Percentiles rank a stretch among this genome's conserved stretches.
phyloP scores from a whole-genome alignment of 2,113 vertebrate genomes.

The Cacatua alba region DNA sequence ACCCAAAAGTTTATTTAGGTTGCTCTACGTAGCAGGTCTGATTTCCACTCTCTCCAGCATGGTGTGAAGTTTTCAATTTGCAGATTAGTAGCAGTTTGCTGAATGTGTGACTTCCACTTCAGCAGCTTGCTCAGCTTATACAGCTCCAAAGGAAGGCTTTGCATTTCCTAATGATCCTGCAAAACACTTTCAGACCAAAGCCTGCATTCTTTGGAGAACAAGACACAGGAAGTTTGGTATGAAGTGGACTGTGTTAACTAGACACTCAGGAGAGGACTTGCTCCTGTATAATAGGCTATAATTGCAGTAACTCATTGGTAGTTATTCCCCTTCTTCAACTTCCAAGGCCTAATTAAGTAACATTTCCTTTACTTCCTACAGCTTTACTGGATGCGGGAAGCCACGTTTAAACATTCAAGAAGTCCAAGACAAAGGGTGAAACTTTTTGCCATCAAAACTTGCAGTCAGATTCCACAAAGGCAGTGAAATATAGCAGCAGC shows the following conservation, averaged over 20 bases:
- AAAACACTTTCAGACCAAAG: not conserved
- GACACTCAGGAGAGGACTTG: not conserved
- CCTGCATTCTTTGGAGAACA: not conserved
- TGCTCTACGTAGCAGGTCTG: not conserved
- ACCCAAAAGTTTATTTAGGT: not conserved
- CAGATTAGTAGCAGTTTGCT: constrained; percentile 33
- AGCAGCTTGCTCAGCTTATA: not conserved
- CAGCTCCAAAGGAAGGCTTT: not conserved
- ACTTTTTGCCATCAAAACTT: not conserved
- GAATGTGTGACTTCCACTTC: not conserved
- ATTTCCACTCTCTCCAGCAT: not conserved
- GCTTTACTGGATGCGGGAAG: not conserved
- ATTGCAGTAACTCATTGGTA: not conserved
- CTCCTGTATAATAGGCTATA: not conserved
- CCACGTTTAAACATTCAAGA: not conserved
- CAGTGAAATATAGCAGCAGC: not conserved
- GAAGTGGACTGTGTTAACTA: not conserved
- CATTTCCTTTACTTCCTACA: not conserved
- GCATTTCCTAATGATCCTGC: not conserved
- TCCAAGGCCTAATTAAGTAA: not conserved
- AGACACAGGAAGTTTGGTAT: not conserved
- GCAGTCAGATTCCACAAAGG: not conserved
- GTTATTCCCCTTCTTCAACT: not conserved
- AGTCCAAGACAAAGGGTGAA: not conserved
- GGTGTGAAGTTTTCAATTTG: constrained; percentile 41